phyloP scores from a whole-genome alignment of 2,797 vertebrate genomes.

The Sebastes miniatus region DNA sequence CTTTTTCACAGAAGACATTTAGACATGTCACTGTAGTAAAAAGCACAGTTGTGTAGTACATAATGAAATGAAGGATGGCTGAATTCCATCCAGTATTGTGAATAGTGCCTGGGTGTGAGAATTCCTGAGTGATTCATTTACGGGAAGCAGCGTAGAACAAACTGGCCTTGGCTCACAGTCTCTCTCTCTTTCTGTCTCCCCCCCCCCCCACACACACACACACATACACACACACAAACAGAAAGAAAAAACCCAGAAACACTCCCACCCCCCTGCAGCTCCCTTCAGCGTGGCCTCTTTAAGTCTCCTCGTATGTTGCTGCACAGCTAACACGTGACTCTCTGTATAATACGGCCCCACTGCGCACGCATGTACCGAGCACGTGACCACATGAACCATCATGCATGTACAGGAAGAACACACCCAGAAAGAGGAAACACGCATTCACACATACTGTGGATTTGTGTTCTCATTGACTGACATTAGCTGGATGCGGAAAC shows the following conservation, averaged over 20 bases:
- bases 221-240: neutral
- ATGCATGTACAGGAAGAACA: neutral
- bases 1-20: too few relatives aligned
- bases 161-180: conserved; percentile 9
- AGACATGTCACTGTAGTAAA: too few relatives aligned
- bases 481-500: neutral
- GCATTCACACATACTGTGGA: neutral
- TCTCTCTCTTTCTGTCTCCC: neutral
- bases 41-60: too few relatives aligned
- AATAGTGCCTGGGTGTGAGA: neutral
- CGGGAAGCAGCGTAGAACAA: conserved; percentile 11
- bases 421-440: neutral
- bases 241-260: neutral
- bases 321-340: conserved; percentile 25
- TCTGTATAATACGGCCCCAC: neutral
- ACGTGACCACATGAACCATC: neutral
- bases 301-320: conserved; percentile 23
- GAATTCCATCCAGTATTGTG: too few relatives aligned
- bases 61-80: too few relatives aligned
- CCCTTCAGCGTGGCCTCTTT: conserved; percentile 19
- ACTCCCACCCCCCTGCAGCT: neutral
- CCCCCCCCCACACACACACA: neutral
- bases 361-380: neutral
- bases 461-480: neutral
- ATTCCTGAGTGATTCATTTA: conserved; percentile 18